Evolutionary conservation across 2,888 invertebrate genomes (phyloP).

Genomic region (Drosophila ezoana): DNA sequence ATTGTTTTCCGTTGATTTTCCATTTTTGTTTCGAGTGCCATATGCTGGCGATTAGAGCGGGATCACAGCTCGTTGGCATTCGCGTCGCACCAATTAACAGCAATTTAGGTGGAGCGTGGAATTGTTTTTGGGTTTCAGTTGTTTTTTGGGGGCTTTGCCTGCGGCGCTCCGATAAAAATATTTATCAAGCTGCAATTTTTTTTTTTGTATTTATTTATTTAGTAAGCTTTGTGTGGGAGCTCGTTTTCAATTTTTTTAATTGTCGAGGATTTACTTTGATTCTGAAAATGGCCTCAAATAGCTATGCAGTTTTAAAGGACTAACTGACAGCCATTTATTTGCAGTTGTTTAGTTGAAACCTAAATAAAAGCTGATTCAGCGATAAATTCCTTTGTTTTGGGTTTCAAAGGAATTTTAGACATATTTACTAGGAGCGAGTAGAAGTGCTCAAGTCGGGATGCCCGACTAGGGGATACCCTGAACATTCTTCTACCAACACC

Average conservation of each 20-base stretch:
- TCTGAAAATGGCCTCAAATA: constrained; percentile 7
- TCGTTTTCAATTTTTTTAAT: constrained; percentile 7
- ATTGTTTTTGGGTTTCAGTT: constrained; percentile 24
- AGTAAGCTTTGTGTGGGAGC: neutral
- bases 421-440: too few relatives aligned
- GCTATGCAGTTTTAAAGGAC: constrained; percentile 4
- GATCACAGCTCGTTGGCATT: constrained; percentile 20
- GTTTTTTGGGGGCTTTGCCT: constrained; percentile 4
- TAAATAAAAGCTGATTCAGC: neutral
- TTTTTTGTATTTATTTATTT: constrained; percentile 1
- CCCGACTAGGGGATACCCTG: too few relatives aligned
- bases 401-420: too few relatives aligned
- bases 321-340: constrained; percentile 12
- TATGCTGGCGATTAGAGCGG: constrained; percentile 51
- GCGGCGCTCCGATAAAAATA: constrained; percentile 23
- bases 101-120: constrained; percentile 23
- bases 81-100: constrained; percentile 43
- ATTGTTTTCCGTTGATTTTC: constrained; percentile 61
- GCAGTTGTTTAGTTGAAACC: neutral
- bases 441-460: too few relatives aligned
- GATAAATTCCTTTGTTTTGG: too few relatives aligned
- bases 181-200: constrained; percentile 21
- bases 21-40: constrained; percentile 11
- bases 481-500: too few relatives aligned
- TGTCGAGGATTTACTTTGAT: neutral